Percentiles rank a stretch among this genome's conserved stretches.
These are phyloP conservation scores for Cynaeus angustus DNA, from an alignment of 2,888 invertebrate genomes.

Conservation along the genomic window DNA sequence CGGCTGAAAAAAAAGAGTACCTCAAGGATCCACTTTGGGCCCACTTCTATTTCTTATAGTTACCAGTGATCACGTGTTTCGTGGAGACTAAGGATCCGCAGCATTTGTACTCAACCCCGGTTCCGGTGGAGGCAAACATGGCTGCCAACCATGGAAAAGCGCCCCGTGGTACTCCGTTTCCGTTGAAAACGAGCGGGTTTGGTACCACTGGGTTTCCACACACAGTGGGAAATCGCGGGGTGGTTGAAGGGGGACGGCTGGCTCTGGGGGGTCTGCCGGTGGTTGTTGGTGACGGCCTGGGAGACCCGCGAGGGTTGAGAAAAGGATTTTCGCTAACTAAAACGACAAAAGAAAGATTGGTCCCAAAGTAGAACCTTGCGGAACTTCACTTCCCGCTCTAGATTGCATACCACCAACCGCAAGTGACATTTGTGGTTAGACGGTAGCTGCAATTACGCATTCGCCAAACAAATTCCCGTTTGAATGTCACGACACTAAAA, in stretches of 20 bases:
- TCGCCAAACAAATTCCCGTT: too few species aligned
- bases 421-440: too few species aligned
- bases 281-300: not conserved
- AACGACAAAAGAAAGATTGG: not conserved
- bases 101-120: slow-evolving; percentile 67
- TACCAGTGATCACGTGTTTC: slow-evolving; percentile 68
- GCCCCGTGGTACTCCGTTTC: slow-evolving; percentile 62
- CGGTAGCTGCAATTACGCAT: too few species aligned
- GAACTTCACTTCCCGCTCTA: too few species aligned
- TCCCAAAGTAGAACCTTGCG: too few species aligned
- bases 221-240: not conserved
- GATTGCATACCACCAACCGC: too few species aligned
- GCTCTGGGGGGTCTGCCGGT: not conserved
- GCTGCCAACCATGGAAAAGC: slow-evolving; percentile 70
- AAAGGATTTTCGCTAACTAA: slow-evolving; percentile 19
- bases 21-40: not conserved
- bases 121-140: slow-evolving; percentile 64
- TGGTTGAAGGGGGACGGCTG: not conserved
- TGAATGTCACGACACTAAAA: not conserved
- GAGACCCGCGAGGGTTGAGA: not conserved
- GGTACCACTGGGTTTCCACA: slow-evolving; percentile 64
- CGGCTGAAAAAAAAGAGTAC: slow-evolving; percentile 60
- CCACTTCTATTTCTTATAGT: slow-evolving; percentile 7
- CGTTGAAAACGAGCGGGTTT: slow-evolving; percentile 65
- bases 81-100: slow-evolving; percentile 67